Evolutionary conservation across 2,888 invertebrate species (phyloP).

Genomic region (Drosophila stalkeri): DNA sequence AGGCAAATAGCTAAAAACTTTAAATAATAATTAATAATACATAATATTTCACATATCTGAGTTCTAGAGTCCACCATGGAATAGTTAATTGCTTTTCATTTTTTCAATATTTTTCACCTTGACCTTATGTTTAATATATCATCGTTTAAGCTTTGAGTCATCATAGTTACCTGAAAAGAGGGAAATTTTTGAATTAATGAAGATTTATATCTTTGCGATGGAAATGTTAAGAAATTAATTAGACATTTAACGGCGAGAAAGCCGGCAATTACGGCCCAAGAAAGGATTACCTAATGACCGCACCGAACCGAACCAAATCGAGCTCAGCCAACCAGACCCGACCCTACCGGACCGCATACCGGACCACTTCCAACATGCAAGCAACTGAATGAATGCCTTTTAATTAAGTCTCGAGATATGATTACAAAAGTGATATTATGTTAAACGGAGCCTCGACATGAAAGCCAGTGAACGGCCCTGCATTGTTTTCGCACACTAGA

Average conservation of each 20-base stretch:
- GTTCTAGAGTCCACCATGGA: background rate
- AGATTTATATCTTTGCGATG: constrained; percentile 62
- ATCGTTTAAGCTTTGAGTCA: constrained; percentile 3
- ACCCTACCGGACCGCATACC: background rate
- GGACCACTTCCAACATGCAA: constrained; percentile 7
- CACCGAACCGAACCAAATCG: background rate
- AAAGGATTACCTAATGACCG: constrained; percentile 49
- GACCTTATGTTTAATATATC: constrained; percentile 31
- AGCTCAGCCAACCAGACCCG: background rate
- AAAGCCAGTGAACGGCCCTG: constrained; percentile 30
- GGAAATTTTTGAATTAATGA: constrained; percentile 64
- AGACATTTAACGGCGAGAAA: constrained; percentile 37
- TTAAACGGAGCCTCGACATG: constrained; percentile 49
- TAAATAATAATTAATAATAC: background rate
- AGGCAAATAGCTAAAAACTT: background rate
- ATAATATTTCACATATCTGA: background rate
- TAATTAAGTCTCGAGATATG: constrained; percentile 56
- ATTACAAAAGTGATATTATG: constrained; percentile 46
- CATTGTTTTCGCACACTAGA: constrained; percentile 28
- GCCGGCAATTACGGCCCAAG: constrained; percentile 11
- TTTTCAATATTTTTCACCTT: constrained; percentile 10
- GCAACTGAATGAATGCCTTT: constrained; percentile 37
- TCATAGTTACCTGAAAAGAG: constrained; percentile 58
- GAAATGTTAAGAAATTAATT: constrained; percentile 69
- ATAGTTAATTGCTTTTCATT: background rate